These are phyloP conservation scores for Galaxea fascicularis DNA, from an alignment of 92 coral and sea anemone species.

Conservation along the genomic window DNA sequence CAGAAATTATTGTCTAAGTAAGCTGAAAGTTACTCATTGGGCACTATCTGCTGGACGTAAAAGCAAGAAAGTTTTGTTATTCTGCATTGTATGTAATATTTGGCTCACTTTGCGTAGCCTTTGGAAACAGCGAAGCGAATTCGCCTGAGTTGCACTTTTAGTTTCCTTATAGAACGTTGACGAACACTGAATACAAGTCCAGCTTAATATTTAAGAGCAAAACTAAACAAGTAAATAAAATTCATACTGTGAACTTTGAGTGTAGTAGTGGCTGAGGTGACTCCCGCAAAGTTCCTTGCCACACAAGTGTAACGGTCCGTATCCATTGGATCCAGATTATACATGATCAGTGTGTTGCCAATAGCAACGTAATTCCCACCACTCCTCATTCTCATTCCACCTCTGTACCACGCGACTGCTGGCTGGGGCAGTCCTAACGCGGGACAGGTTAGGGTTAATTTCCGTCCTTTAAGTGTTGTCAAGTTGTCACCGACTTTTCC, in stretches of 20 bases:
- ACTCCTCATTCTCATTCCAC: slow-evolving; percentile 67
- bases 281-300: slow-evolving; percentile 80
- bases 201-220: no score
- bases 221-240: neutral
- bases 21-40: no score
- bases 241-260: slow-evolving; percentile 84
- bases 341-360: slow-evolving; percentile 79
- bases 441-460: slow-evolving; percentile 83
- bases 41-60: no score
- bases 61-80: no score
- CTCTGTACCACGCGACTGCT: slow-evolving; percentile 78
- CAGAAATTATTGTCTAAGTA: no score
- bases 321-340: slow-evolving; percentile 75
- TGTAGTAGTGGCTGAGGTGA: slow-evolving; percentile 73
- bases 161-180: no score
- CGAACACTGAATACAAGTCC: no score
- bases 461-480: slow-evolving; percentile 88
- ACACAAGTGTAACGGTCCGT: slow-evolving; percentile 89
- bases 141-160: no score
- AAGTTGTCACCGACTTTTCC: slow-evolving; percentile 82
- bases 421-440: slow-evolving; percentile 87
- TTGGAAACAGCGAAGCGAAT: no score
- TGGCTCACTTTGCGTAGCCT: no score
- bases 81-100: no score
- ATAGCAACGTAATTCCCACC: slow-evolving; percentile 64